A percentile compares a stretch with the other conserved stretches of the same genome.
Conservation (phyloP, 1,140 invertebrate genomes). For the Anastrepha obliqua region DNA sequence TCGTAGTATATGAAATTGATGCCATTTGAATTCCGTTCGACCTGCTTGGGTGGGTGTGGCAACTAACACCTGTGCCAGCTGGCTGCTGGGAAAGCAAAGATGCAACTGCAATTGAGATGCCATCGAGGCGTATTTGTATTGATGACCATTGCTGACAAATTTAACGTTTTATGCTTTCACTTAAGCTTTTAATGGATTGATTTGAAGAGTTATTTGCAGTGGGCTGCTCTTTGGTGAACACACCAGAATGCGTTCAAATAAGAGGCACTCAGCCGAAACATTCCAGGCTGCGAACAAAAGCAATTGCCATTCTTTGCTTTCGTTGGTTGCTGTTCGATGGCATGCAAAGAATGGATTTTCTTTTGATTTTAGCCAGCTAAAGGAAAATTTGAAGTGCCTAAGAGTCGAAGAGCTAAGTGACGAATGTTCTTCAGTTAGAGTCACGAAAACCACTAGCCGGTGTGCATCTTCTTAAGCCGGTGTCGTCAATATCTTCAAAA, state of each 20-base stretch:
- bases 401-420: neutral
- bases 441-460: neutral
- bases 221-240: neutral
- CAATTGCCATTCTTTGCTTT: too few species aligned
- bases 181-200: neutral
- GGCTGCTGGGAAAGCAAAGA: neutral
- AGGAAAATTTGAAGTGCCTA: neutral
- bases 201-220: neutral
- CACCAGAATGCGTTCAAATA: neutral
- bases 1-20: neutral
- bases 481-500: too few species aligned
- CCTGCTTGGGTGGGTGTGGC: conserved; percentile 7
- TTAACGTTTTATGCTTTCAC: neutral
- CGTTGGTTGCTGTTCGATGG: too few species aligned
- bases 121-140: neutral
- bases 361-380: too few species aligned
- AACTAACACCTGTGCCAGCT: conserved; percentile 6
- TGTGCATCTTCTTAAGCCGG: too few species aligned
- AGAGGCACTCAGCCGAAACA: neutral
- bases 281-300: too few species aligned
- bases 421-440: neutral
- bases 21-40: neutral
- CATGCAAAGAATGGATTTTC: too few species aligned
- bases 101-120: neutral
- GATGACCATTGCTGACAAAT: neutral